These are phyloP conservation scores for Anguilla megastoma DNA, from an alignment of 2,797 vertebrate species.

Conservation along the genomic window DNA sequence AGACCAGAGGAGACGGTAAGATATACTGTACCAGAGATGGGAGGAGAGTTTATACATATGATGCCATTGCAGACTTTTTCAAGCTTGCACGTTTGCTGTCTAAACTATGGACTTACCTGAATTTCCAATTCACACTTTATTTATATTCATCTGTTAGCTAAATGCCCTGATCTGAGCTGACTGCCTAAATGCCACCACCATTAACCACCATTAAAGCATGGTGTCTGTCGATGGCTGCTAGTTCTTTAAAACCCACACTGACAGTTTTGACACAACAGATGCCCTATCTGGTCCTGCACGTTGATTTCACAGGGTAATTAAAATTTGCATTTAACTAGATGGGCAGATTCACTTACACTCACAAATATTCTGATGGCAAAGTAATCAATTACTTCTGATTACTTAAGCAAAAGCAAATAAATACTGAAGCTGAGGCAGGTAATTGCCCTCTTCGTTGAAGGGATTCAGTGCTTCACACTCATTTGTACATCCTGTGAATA, in stretches of 20 bases:
- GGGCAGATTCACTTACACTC: not conserved
- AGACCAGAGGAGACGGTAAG: not conserved
- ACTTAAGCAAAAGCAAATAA: not conserved
- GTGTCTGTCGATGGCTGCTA: not conserved
- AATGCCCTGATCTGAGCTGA: not conserved
- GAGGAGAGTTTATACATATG: not conserved
- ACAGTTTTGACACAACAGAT: not conserved
- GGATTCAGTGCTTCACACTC: not conserved
- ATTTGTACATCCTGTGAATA: not conserved
- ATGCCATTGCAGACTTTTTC: not conserved
- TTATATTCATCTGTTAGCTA: not conserved
- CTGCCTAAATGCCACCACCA: not conserved
- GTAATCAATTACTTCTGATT: not conserved
- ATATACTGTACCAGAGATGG: not conserved
- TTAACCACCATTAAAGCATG: not conserved
- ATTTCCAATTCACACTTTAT: not conserved
- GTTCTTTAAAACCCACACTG: not conserved
- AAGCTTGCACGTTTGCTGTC: not conserved
- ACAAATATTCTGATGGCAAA: not conserved
- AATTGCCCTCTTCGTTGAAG: not conserved
- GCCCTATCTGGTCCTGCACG: not conserved
- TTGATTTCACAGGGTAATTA: constrained; percentile 7
- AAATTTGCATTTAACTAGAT: constrained; percentile 19
- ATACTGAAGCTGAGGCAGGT: not conserved
- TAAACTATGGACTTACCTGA: not conserved